Base-by-base conservation (phyloP, 1,140 invertebrate genomes). In the Drosophila insularis region DNA sequence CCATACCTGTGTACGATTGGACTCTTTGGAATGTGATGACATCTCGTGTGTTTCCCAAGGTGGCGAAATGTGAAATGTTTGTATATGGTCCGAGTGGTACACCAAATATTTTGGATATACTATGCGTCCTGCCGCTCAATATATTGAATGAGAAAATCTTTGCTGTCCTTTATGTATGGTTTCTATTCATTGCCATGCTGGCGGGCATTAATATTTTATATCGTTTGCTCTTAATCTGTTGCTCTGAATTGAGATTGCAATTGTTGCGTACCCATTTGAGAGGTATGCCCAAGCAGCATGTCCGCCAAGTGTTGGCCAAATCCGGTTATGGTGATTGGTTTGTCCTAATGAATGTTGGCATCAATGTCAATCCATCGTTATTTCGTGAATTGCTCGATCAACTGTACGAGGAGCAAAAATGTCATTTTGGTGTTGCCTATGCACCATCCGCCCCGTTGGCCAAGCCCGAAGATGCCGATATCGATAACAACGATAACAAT, bases 101-200 rank as follows among this genome's bases (percentile, higher is more conserved):
- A 0, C 91, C 94, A 11, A 93, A 95, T 80, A 81, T 93, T 0
- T 93, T 93, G 60, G 96, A 97, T 77, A 93, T 94, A 3, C 92
- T 97, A 1, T 97, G 96, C 79, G 93, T 96, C 1, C 91, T 97
- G 35, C 95, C 96, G 0, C 80, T 97, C 14, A 97, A 97, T 81
- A 94, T 96, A 68, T 92, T 97, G 13, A 96, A 96, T 82, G 96
- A 96, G 82, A 97, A 97, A 86, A 95, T 96, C 43, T 97, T 96
- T 73, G 93, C 95, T 5, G 93, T 97, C 60, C 92, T 97, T 0
- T 96, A 95, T 94, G 95, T 97, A 89, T 97, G 96, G 96, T 95
- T 97, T 65, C 93, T 96, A 32, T 92, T 95, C 56, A 91, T 97
- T 11, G 93, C 94, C 11, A 89, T 95, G 55, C 66, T 96, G 10